Base-by-base conservation (phyloP, 2,797 vertebrate genomes). In the Gymnocypris eckloni region DNA sequence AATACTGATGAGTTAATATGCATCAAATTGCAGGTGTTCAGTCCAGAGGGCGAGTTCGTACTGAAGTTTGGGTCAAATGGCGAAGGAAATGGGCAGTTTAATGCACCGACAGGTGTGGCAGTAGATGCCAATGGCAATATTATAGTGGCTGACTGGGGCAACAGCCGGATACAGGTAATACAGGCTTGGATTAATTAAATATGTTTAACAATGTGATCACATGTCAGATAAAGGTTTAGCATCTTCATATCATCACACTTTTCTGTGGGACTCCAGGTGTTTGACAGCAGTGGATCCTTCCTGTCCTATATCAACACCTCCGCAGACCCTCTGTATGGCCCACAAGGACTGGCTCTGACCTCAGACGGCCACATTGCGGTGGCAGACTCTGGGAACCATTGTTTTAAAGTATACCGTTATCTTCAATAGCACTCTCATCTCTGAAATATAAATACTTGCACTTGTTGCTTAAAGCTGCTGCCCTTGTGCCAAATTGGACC, bases 271-370 rank as follows among this genome's bases (percentile, higher is more conserved):
- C 48, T 92, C 25, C 90, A 99, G 98, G 98, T 99, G 91, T 99
- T 99, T 93, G 98, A 99, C 89, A 96, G 98, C 91, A 99, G 97
- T 0, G 98, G 98, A 85, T 99, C 98, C 0, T 99, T 99, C 95
- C 93, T 99, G 79, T 99, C 98, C 85, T 99, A 99, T 92, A 98
- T 99, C 93, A 99, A 99, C 94, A 99, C 98, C 0, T 99, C 97
- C 22, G 98, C 97, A 15, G 98, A 99, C 92, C 98, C 98, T 0
- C 96, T 99, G 75, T 99, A 99, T 0, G 98, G 98, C 82, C 98
- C 98, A 0, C 98, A 99, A 93, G 98, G 98, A 83, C 94, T 99
- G 90, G 97, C 98, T 28, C 96, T 99, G 73, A 99, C 98, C 86
- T 98, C 97, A 3, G 97, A 99, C 0, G 98, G 98, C 90, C 98